Base-by-base conservation (phyloP, 2,113 vertebrate species). In the Columba livia region DNA sequence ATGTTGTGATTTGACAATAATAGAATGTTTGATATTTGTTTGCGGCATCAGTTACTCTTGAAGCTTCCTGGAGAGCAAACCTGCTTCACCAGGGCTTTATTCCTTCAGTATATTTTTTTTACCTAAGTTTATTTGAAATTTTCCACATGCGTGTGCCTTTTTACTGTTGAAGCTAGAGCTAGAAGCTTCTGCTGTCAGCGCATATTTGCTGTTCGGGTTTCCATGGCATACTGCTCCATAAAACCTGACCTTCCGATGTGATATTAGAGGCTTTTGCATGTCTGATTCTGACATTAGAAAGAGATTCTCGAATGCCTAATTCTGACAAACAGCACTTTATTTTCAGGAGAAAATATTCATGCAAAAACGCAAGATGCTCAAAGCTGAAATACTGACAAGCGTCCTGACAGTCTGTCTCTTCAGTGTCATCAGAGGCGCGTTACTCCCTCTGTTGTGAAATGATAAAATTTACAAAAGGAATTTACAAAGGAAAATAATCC, bases 401-500 rank as follows among this genome's bases (percentile, higher is more conserved):
- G 66, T 92, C 73, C 83, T 94, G 96, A 93, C 96, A 97, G 90
- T 85, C 88, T 96, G 77, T 92, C 96, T 95, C 95, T 79, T 70
- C 80, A 93, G 80, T 87, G 93, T 51, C 94, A 94, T 92, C 86
- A 90, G 88, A 96, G 86, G 82, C 77, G 75, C 3, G 1, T 54
- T 92, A 6, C 86, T 87, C 58, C 83, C 93, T 95, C 93, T 93
- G 93, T 94, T 92, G 86, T 89, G 96, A 96, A 92, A 69, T 72
- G 90, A 84, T 94, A 93, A 90, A 88, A 87, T 81, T 71, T 94
- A 94, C 88, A 92, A 95, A 96, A 80, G 90, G 77, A 92, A 70
- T 0, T 3, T 94, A 95, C 96, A 97, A 97, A 97, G 95, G 86
- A 51, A 94, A 97, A 95, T 93, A 90, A 96, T 93, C 88, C 80